phyloP scores from a whole-genome alignment of 2,113 vertebrate species.

The Butastur rufipennis region DNA sequence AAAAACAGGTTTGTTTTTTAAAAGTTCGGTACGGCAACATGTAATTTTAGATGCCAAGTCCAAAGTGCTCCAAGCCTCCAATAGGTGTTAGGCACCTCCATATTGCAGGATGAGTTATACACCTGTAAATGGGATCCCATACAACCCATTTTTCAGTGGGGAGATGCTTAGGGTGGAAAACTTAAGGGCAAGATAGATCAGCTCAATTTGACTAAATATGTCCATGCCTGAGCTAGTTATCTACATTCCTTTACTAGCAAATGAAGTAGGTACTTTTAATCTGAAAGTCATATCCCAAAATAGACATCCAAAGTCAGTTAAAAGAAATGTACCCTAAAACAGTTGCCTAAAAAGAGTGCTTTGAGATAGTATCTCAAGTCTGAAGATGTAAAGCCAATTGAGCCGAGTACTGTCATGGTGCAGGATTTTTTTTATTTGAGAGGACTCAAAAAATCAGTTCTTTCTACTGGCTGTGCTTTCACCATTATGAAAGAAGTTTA shows the following conservation, averaged over 20 bases:
- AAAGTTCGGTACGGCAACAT: neutral
- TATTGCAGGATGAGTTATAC: neutral
- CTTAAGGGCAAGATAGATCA: neutral
- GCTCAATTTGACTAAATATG: neutral
- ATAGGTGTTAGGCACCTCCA: neutral
- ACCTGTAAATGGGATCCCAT: neutral
- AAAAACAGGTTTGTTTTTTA: neutral
- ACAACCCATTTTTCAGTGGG: neutral
- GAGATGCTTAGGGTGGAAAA: neutral
- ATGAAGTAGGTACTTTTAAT: neutral
- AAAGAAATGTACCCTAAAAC: neutral
- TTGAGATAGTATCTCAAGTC: neutral
- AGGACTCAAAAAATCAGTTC: neutral
- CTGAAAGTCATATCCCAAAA: neutral
- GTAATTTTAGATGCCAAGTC: neutral
- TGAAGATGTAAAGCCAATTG: neutral
- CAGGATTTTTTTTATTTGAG: neutral
- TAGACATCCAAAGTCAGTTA: neutral
- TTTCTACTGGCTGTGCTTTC: neutral
- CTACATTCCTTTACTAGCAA: neutral
- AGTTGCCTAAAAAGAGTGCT: neutral
- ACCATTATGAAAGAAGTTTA: neutral
- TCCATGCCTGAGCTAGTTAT: neutral
- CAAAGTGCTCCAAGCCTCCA: neutral
- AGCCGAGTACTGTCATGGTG: neutral